These are phyloP conservation scores for Rhinogobius similis DNA, from an alignment of 2,113 vertebrate species.

Conservation along the genomic window DNA sequence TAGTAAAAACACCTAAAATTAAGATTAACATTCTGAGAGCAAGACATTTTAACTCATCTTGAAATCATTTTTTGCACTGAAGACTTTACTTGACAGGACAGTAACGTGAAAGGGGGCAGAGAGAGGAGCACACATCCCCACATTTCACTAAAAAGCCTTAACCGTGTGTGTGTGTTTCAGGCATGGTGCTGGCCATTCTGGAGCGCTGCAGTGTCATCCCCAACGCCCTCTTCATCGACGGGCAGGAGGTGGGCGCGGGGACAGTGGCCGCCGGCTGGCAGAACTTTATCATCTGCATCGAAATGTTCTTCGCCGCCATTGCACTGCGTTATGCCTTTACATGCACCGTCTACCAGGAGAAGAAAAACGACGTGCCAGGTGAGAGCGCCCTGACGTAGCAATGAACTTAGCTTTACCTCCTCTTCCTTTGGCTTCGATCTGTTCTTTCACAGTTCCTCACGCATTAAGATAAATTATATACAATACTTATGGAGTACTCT, in stretches of 20 bases:
- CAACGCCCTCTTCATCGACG: constrained; percentile 83
- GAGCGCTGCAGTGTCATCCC: constrained; percentile 90
- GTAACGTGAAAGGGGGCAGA: too few relatives aligned
- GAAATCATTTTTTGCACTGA: too few relatives aligned
- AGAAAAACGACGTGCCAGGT: constrained; percentile 87
- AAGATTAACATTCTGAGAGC: too few relatives aligned
- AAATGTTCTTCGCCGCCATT: constrained; percentile 92
- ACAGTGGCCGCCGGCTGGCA: constrained; percentile 94
- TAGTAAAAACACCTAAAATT: too few relatives aligned
- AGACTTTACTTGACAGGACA: too few relatives aligned
- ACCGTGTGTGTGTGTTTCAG: constrained; percentile 58
- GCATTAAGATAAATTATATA: not conserved
- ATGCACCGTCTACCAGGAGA: constrained; percentile 88
- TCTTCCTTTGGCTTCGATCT: not conserved
- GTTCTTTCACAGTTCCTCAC: not conserved
- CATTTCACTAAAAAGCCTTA: too few relatives aligned
- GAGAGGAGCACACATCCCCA: too few relatives aligned
- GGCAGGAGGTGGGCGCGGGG: constrained; percentile 86
- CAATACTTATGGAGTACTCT: not conserved
- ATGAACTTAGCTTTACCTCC: constrained; percentile 9
- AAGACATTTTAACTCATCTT: too few relatives aligned
- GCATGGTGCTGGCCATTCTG: constrained; percentile 89
- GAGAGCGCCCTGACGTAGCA: constrained; percentile 30
- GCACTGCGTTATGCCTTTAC: constrained; percentile 90
- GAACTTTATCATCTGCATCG: constrained; percentile 94